These are phyloP conservation scores for Pseudochromis fuscus DNA, from an alignment of 2,797 vertebrate species.

Conservation along the genomic window DNA sequence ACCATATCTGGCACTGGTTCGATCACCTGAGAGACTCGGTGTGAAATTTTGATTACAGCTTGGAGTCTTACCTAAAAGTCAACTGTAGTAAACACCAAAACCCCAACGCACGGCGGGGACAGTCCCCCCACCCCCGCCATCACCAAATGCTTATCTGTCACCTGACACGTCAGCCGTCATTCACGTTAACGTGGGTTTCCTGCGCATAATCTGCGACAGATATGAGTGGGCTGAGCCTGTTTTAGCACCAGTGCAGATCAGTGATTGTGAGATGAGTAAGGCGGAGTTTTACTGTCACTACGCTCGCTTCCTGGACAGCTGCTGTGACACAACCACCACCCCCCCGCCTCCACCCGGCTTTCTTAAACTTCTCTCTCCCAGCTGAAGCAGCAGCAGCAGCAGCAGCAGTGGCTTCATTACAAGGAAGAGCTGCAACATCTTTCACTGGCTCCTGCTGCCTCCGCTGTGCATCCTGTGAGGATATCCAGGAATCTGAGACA, in stretches of 20 bases:
- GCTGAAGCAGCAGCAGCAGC: conserved; percentile 35
- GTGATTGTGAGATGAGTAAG: conserved; percentile 47
- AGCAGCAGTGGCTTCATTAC: conserved; percentile 38
- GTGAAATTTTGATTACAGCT: neutral
- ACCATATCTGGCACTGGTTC: neutral
- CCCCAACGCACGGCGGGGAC: conserved; percentile 33
- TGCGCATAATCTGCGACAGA: conserved; percentile 36
- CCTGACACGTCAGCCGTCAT: conserved; percentile 29
- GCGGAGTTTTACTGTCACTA: conserved; percentile 41
- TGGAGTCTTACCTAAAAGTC: conserved; percentile 7
- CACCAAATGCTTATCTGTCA: neutral
- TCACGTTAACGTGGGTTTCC: conserved; percentile 44
- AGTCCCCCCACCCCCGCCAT: conserved; percentile 19
- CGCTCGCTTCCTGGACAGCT: conserved; percentile 73
- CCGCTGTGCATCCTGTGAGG: conserved; percentile 73
- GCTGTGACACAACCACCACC: conserved; percentile 20
- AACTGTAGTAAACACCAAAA: conserved; percentile 49
- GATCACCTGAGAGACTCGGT: neutral
- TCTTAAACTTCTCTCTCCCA: conserved; percentile 31
- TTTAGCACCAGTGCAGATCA: conserved; percentile 27
- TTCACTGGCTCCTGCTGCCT: conserved; percentile 33
- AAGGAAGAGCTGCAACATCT: conserved; percentile 54
- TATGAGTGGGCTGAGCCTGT: conserved; percentile 29
- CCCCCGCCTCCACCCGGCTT: conserved; percentile 10
- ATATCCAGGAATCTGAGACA: conserved; percentile 72